Conservation (phyloP, 2,113 vertebrate genomes). For the Nothobranchius furzeri region DNA sequence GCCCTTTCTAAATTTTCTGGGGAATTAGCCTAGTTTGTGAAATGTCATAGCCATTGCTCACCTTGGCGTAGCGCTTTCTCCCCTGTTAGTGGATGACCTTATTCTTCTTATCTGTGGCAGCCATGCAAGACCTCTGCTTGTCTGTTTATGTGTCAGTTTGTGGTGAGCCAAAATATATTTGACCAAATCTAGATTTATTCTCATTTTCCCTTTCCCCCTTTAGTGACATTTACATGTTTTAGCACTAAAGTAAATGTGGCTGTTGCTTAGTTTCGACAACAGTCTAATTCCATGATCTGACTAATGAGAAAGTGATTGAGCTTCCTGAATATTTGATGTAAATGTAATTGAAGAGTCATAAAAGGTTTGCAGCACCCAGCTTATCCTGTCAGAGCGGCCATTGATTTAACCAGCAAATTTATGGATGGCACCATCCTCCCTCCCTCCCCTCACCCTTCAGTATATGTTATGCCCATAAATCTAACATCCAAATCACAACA, state of each 20-base stretch:
- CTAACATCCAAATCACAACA: constrained; percentile 51
- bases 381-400: constrained; percentile 62
- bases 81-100: constrained; percentile 74
- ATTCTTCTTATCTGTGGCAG: constrained; percentile 70
- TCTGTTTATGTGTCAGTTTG: constrained; percentile 57
- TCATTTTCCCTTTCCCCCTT: neutral
- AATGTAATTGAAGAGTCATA: constrained; percentile 70
- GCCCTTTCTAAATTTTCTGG: constrained; percentile 69
- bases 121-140: constrained; percentile 68
- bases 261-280: constrained; percentile 47
- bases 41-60: constrained; percentile 77
- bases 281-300: constrained; percentile 29
- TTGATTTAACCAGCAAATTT: constrained; percentile 72
- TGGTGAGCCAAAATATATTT: constrained; percentile 11
- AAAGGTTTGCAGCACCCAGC: constrained; percentile 72
- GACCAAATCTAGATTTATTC: constrained; percentile 18
- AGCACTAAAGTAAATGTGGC: constrained; percentile 8
- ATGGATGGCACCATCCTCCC: constrained; percentile 39
- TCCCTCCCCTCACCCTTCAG: constrained; percentile 24
- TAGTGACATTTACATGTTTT: neutral
- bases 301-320: constrained; percentile 57
- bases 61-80: constrained; percentile 61
- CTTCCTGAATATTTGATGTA: constrained; percentile 73
- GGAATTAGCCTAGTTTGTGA: constrained; percentile 76
- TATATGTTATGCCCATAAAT: constrained; percentile 52